Percentiles rank a stretch among this genome's conserved stretches.
Conservation (phyloP, 2,888 invertebrate genomes). For the Cryptocephalus moraei region DNA sequence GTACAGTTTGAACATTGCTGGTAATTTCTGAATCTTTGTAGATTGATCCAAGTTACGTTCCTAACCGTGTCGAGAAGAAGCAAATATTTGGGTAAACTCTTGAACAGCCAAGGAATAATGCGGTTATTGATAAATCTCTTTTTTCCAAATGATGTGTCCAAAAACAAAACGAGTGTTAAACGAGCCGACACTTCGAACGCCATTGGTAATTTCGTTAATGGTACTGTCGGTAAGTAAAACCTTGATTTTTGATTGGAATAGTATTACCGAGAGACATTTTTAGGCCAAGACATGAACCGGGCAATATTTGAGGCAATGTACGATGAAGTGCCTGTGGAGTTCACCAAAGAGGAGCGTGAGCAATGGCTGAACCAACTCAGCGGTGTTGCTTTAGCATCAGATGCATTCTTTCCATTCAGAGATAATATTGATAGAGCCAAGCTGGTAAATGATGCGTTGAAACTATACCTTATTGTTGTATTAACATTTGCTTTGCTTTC, state of each 20-base stretch:
- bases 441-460: conserved; percentile 49
- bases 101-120: conserved; percentile 85
- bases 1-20: neutral
- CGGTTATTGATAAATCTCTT: conserved; percentile 61
- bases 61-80: conserved; percentile 70
- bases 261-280: conserved; percentile 2
- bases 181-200: conserved; percentile 91
- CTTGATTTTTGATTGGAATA: neutral
- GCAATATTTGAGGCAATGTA: conserved; percentile 65
- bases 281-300: conserved; percentile 71
- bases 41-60: conserved; percentile 83
- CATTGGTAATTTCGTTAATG: conserved; percentile 89
- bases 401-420: conserved; percentile 97
- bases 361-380: conserved; percentile 62
- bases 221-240: conserved; percentile 66
- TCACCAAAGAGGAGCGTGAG: conserved; percentile 56
- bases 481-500: conserved; percentile 19
- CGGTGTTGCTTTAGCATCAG: conserved; percentile 81
- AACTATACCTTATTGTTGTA: neutral
- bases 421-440: conserved; percentile 92
- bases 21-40: conserved; percentile 9
- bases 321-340: conserved; percentile 59
- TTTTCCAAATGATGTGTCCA: conserved; percentile 79
- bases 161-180: conserved; percentile 63
- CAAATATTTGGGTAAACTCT: conserved; percentile 75